Percentiles rank a stretch among this genome's conserved stretches.
Conservation (phyloP, 2,888 invertebrate species). For the Agelastica alni region DNA sequence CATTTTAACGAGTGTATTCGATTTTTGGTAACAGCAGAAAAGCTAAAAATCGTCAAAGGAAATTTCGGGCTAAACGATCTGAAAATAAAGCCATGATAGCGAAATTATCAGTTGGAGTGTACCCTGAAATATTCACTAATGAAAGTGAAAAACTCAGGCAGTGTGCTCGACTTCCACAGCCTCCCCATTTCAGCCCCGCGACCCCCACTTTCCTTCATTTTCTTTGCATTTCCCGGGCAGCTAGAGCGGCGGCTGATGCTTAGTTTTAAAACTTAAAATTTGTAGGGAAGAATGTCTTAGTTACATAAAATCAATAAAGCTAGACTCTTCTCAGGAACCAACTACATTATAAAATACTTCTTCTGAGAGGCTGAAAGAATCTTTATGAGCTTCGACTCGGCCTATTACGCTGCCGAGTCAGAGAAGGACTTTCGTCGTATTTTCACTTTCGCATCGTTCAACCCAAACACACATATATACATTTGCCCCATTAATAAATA, state of each 20-base stretch:
- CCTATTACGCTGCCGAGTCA: conserved; percentile 14
- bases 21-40: no score
- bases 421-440: background rate
- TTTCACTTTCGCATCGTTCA: conserved; percentile 4
- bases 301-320: conserved; percentile 59
- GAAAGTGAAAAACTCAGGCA: conserved; percentile 51
- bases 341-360: conserved; percentile 55
- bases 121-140: conserved; percentile 46
- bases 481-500: no score
- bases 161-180: conserved; percentile 30
- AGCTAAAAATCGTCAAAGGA: conserved; percentile 17
- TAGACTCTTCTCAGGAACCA: conserved; percentile 52
- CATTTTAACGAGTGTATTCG: no score
- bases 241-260: conserved; percentile 50
- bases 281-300: conserved; percentile 57
- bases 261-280: conserved; percentile 59
- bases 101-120: conserved; percentile 33
- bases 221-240: conserved; percentile 51
- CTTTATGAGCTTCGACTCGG: conserved; percentile 43
- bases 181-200: conserved; percentile 26
- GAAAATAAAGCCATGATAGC: conserved; percentile 29
- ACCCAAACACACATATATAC: no score
- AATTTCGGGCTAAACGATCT: conserved; percentile 28
- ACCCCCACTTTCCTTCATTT: conserved; percentile 45
- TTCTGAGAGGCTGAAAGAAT: conserved; percentile 40